Base-by-base conservation (phyloP, 2,888 invertebrate genomes). In the Ennomos fuscantarius region DNA sequence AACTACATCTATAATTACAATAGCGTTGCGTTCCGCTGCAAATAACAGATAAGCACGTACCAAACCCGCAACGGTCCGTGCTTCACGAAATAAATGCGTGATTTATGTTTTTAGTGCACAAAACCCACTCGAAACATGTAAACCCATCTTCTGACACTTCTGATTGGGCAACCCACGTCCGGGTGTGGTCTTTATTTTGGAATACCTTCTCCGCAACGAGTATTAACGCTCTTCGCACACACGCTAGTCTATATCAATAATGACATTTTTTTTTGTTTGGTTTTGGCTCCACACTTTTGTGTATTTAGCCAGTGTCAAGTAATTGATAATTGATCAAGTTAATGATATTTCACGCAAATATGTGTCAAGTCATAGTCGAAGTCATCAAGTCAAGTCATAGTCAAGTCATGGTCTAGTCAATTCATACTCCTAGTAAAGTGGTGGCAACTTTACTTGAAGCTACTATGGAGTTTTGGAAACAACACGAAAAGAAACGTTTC, bases 31-130 rank as follows among this genome's bases (percentile, higher is more conserved):
- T 84, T 81, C 72, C 76, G 72, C 83, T 89, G 88, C 89, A 86
- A 90, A 88, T 82, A 87, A 77, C 82, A 85, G 91, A 90, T 91
- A 90, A 91, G 88, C 89, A 87, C 87, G 87, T 83, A 76, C 81
- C 73, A 74, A 71, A 76, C 80, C 87, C 88, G 74, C 85, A 85
- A 68, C 73, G 69, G 72, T 74, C 80, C 84, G 89, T 83, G 87
- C 83, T 70, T 75, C 77, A 72, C 81, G 81, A 84, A 86, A 91
- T 89, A 89, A 89, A 88, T 85, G 78, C 82, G 78, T 87, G 89
- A 90, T 91, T 91, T 90, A 91, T 87, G 85, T 83, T 82, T 84
- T 82, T 80, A 81, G 82, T 80, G 76, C 76, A 80, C 71, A 76
- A 71, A 73, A 68, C 72, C 70, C 46, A 69, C 65, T 64, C 65